Evolutionary conservation across 2,113 vertebrate genomes (phyloP).

Genomic region (Ranitomeya imitator): DNA sequence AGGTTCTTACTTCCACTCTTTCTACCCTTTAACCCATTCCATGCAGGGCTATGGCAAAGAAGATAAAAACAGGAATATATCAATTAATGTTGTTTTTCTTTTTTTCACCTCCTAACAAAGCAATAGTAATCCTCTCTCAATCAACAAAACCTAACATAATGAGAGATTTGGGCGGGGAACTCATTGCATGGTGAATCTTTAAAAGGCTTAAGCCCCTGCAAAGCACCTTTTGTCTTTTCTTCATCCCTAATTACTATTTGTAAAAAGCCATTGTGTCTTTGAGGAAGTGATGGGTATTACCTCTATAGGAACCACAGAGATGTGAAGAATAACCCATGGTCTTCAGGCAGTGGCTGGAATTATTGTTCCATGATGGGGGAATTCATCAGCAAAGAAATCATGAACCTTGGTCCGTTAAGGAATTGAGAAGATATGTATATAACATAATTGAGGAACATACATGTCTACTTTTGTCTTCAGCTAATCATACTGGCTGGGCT

Average conservation of each 20-base stretch:
- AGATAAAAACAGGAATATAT: conserved; percentile 85
- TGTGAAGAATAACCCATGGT: conserved; percentile 42
- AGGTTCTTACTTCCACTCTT: conserved; percentile 9
- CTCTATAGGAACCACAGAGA: conserved; percentile 49
- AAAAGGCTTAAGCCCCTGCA: conserved; percentile 83
- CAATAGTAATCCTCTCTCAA: conserved; percentile 87
- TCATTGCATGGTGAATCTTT: conserved; percentile 86
- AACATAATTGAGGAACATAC: background rate
- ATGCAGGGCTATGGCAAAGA: conserved; percentile 22
- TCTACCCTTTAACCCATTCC: conserved; percentile 39
- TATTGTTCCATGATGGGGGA: conserved; percentile 42
- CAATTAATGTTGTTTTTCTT: conserved; percentile 90
- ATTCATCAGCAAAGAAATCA: conserved; percentile 15
- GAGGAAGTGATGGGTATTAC: conserved; percentile 55
- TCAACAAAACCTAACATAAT: conserved; percentile 85
- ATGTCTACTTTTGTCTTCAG: background rate
- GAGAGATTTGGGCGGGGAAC: conserved; percentile 81
- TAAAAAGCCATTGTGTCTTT: conserved; percentile 78
- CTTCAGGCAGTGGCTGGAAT: conserved; percentile 57
- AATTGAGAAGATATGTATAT: background rate
- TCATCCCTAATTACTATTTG: conserved; percentile 84
- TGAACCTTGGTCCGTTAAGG: background rate
- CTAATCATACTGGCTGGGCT: background rate
- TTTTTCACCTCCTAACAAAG: conserved; percentile 72
- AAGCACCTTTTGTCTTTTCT: conserved; percentile 76